Percentiles rank a stretch among this genome's conserved stretches.
phyloP scores from a whole-genome alignment of 2,797 vertebrate genomes.

The Leucoraja ocellata region DNA sequence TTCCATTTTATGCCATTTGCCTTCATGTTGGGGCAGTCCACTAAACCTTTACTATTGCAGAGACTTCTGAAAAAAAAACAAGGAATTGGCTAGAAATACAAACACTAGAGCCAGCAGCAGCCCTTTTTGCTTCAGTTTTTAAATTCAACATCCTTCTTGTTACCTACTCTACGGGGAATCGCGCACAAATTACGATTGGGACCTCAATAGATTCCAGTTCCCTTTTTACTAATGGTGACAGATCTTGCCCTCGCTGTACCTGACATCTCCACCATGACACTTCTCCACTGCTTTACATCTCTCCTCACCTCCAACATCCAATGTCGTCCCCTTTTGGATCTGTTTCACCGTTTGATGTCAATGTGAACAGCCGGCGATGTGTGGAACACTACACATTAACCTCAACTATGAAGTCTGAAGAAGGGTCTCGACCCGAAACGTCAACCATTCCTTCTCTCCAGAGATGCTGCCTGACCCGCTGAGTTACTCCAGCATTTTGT shows the following conservation, averaged over 20 bases:
- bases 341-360: background rate
- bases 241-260: background rate
- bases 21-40: no score
- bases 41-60: no score
- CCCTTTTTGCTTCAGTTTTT: background rate
- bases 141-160: background rate
- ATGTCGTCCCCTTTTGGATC: background rate
- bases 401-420: no score
- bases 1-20: no score
- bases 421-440: no score
- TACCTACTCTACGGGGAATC: background rate
- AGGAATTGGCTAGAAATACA: background rate
- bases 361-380: background rate
- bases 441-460: no score
- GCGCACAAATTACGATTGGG: background rate
- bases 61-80: background rate
- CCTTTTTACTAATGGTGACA: background rate
- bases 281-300: background rate
- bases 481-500: no score
- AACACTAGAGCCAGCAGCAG: background rate
- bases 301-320: no score
- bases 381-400: no score
- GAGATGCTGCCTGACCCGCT: no score
- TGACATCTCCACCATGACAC: background rate
- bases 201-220: background rate